A percentile compares a stretch with the other conserved stretches of the same genome.
Evolutionary conservation across 2,888 invertebrate species (phyloP).

Genomic region (Meiosimyza platycephala): DNA sequence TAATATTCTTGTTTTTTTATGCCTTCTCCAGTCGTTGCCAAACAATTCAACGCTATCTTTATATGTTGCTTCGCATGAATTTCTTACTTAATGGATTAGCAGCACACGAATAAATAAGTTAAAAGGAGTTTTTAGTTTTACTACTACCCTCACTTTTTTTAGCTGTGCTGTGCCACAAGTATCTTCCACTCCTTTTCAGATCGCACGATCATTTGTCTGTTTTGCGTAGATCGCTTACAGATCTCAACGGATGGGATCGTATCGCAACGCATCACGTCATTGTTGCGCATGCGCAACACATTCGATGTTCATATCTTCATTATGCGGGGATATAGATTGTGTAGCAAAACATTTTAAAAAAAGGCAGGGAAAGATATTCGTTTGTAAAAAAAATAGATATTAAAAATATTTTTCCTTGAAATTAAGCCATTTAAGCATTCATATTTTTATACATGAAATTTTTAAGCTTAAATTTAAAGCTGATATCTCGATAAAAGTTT

Average conservation of each 20-base stretch:
- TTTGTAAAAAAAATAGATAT: no score
- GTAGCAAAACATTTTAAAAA: not conserved
- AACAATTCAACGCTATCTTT: not conserved
- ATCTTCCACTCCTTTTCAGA: no score
- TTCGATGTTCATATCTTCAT: conserved; percentile 24
- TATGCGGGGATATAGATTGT: conserved; percentile 9
- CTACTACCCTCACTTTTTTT: not conserved
- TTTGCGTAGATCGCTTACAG: conserved; percentile 11
- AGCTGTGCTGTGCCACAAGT: not conserved
- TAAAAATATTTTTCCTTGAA: no score
- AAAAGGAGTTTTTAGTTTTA: not conserved
- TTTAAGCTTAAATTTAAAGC: no score
- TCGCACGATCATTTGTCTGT: conserved; percentile 19
- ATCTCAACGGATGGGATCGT: conserved; percentile 3
- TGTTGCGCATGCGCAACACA: conserved; percentile 42
- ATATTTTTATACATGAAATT: no score
- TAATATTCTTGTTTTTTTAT: no score
- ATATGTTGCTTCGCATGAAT: conserved; percentile 14
- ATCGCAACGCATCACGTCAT: conserved; percentile 12
- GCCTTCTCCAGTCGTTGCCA: no score
- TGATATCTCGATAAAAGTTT: no score
- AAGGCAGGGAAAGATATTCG: no score
- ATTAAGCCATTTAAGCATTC: no score
- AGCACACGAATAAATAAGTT: not conserved
- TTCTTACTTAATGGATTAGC: conserved; percentile 18